Base-by-base conservation (phyloP, 2,888 invertebrate species). In the Smittia aterrima region DNA sequence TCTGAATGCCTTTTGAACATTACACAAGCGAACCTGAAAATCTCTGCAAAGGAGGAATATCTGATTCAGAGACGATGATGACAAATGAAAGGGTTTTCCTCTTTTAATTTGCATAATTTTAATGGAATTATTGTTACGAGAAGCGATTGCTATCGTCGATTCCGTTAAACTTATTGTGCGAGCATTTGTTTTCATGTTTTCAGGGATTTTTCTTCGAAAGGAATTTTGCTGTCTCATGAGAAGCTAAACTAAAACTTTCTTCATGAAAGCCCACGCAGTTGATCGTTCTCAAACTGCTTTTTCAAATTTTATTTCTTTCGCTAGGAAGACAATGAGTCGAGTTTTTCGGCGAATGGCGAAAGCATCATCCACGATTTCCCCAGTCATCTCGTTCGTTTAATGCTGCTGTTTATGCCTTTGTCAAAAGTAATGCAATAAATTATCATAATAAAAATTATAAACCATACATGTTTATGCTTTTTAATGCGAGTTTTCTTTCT, bases 401-500 rank as follows among this genome's bases (percentile, higher is more conserved):
- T 71, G 70, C 70, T 25, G 70, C 32, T 58, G 32, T 72, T 72
- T 72, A 72, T 72, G 58, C 62, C 58, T 72, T 74, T 74, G 64
- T 66, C 74, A 66, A 74, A 74, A 74, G 74, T 66, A 74, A 40
- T 73, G 72, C 72, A 64, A 73, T 73, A 73, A 73, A 73, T 73
- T 73, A 73, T 41, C 20, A 73, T 73, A 62, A 74, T 74, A 74
- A 74, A 74, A 64, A 74, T 74, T 62, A 66, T 62, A 47, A 11
- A 38, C n/a, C 66, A 66, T 74, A 74, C 74, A 74, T 72, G 27
- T 72, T 58, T 38, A 72, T 74, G 66, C 53, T 66, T 66, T 64
- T 66, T 74, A 74, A 74, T 64, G 72, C 16, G 25, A 27, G 64
- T 64, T 72, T 54, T 38, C 62, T 72, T 32, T 62, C 38, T 70